These are phyloP conservation scores for Rhynchopsitta pachyrhyncha DNA, from an alignment of 2,113 vertebrate species.

Conservation along the genomic window DNA sequence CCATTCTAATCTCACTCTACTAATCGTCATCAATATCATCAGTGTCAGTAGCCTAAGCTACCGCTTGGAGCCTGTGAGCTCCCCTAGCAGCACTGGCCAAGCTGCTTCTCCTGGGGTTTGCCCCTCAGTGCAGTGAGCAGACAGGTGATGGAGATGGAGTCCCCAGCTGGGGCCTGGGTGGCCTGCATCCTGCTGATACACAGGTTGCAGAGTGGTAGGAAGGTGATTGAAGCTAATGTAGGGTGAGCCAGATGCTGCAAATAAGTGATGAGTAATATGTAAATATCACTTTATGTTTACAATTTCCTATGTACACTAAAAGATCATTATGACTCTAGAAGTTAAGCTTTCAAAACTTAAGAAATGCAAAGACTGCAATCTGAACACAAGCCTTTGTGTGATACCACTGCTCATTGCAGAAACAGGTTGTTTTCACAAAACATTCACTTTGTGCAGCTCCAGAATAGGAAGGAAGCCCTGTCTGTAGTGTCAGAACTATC, in stretches of 20 bases:
- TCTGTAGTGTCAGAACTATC: background rate
- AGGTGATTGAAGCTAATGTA: background rate
- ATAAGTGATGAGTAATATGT: background rate
- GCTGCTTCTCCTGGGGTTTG: slow-evolving; percentile 30
- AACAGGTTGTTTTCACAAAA: background rate
- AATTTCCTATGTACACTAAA: background rate
- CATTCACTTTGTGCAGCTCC: accelerated
- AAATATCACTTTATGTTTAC: background rate
- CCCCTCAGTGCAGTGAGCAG: background rate
- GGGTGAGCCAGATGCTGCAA: background rate
- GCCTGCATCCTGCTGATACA: background rate
- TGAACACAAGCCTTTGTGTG: background rate
- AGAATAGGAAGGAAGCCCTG: background rate
- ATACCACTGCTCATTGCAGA: background rate
- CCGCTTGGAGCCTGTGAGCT: background rate
- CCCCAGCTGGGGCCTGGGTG: background rate
- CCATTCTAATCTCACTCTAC: slow-evolving; percentile 53
- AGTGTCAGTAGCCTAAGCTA: slow-evolving; percentile 47
- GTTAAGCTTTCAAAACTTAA: background rate
- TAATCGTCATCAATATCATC: slow-evolving; percentile 67
- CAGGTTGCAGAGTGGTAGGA: background rate
- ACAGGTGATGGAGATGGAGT: slow-evolving; percentile 14
- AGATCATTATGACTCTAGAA: background rate
- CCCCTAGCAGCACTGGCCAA: background rate
- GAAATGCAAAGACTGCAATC: background rate